phyloP scores from a whole-genome alignment of 2,888 invertebrate genomes.

The Lycia hirtaria region DNA sequence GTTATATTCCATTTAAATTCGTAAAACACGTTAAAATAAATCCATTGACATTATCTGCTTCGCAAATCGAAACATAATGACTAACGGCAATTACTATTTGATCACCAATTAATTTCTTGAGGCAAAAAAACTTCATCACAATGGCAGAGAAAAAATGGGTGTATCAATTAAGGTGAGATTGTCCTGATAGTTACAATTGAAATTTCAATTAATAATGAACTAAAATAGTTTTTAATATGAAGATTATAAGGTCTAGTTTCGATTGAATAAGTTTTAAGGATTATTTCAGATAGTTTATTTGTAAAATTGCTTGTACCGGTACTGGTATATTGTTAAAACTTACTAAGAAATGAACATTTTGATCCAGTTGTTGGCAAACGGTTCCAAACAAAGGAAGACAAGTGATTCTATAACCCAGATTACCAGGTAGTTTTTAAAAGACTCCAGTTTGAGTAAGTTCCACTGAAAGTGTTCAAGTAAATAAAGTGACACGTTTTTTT shows the following conservation, averaged over 20 bases:
- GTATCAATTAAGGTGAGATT: conserved; percentile 61
- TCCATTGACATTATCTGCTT: conserved; percentile 47
- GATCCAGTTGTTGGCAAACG: neutral
- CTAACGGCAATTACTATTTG: conserved; percentile 67
- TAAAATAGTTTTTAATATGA: conserved; percentile 6
- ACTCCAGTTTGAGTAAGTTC: too few species aligned
- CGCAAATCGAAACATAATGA: conserved; percentile 61
- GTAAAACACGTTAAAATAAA: conserved; percentile 40
- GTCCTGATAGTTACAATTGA: conserved; percentile 33
- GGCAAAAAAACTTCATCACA: conserved; percentile 47
- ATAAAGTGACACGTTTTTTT: too few species aligned
- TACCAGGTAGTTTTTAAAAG: too few species aligned
- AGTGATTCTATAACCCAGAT: too few species aligned
- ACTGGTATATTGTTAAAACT: conserved; percentile 30
- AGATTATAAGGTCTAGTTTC: conserved; percentile 11
- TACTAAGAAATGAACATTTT: conserved; percentile 24
- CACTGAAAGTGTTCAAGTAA: too few species aligned
- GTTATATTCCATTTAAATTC: too few species aligned
- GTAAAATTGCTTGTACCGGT: conserved; percentile 36
- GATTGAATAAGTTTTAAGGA: conserved; percentile 6
- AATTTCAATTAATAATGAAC: conserved; percentile 1
- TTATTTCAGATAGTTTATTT: conserved; percentile 14
- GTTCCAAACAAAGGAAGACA: too few species aligned
- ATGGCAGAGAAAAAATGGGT: conserved; percentile 54
- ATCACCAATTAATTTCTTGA: conserved; percentile 63